phyloP scores from a whole-genome alignment of 2,113 vertebrate genomes.

The Saccopteryx leptura region DNA sequence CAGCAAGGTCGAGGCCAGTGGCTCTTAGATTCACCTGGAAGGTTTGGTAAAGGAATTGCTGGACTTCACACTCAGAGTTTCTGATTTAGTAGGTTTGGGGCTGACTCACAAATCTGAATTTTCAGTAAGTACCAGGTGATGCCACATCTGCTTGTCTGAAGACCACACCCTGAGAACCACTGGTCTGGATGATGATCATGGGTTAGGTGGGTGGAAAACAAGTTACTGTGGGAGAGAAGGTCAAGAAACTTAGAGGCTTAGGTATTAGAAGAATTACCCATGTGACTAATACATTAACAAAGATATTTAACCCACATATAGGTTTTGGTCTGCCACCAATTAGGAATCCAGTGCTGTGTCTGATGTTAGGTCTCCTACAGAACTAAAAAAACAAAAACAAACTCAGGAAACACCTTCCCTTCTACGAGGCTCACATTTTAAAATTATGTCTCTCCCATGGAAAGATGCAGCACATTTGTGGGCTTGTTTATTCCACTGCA shows the following conservation, averaged over 20 bases:
- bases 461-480: not conserved
- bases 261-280: not conserved
- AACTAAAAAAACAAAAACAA: conserved; percentile 25
- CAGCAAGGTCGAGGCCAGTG: not conserved
- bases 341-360: not conserved
- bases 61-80: not conserved
- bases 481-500: not conserved
- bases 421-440: not conserved
- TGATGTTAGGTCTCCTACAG: not conserved
- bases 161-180: not conserved
- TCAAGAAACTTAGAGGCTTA: not conserved
- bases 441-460: not conserved
- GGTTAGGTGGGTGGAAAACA: not conserved
- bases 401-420: conserved; percentile 2
- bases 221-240: not conserved
- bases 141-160: not conserved
- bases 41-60: not conserved
- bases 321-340: not conserved
- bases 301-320: not conserved
- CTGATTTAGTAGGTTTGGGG: not conserved
- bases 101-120: not conserved
- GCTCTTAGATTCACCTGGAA: not conserved
- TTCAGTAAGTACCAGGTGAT: not conserved
- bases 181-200: not conserved
- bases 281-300: not conserved